Evolutionary conservation across 2,888 invertebrate genomes (phyloP).

Genomic region (Melanostoma scalare): DNA sequence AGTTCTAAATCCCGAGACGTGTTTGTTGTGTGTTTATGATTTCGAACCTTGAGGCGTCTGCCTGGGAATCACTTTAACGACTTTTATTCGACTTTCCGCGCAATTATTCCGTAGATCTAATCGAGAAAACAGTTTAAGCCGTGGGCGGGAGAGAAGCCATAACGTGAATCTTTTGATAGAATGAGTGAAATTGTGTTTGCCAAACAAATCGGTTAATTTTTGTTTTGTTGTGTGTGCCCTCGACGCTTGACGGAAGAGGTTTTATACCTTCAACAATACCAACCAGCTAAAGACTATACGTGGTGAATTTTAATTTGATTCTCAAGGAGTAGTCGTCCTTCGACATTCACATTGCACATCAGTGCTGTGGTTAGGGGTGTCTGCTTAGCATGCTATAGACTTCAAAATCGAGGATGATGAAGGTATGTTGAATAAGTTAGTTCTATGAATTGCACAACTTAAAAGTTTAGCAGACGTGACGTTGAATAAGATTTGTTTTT

Average conservation of each 20-base stretch:
- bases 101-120: conserved; percentile 9
- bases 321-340: conserved; percentile 45
- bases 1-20: no score
- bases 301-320: conserved; percentile 57
- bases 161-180: neutral
- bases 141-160: neutral
- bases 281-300: conserved; percentile 18
- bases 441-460: conserved; percentile 4
- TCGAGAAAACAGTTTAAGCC: neutral
- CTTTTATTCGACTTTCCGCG: neutral
- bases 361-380: neutral
- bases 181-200: conserved; percentile 27
- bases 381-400: neutral
- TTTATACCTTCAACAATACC: neutral
- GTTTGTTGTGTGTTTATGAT: no score
- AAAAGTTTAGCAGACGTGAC: conserved; percentile 11
- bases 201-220: conserved; percentile 22
- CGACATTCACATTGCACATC: conserved; percentile 10
- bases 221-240: conserved; percentile 9
- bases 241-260: no score
- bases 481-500: neutral
- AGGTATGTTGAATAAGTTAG: conserved; percentile 41
- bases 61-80: neutral
- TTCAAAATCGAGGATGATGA: conserved; percentile 22
- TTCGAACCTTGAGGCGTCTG: neutral